Base-by-base conservation (phyloP, 2,888 invertebrate species). In the Azorinus chamasolen region DNA sequence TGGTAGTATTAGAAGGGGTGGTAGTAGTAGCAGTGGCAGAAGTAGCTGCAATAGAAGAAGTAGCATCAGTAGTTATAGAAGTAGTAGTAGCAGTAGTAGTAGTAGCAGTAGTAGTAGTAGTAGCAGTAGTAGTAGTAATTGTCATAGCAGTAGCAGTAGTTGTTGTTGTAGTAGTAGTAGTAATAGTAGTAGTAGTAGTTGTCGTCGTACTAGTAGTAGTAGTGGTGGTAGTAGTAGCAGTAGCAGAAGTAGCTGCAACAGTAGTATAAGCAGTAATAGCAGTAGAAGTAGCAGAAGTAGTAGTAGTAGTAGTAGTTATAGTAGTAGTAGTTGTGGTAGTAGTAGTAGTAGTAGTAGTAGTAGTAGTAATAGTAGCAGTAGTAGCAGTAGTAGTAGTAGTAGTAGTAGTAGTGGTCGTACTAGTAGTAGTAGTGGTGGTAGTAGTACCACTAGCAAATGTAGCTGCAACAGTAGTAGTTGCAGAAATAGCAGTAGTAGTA, bases 151-250 rank as follows among this genome's bases (percentile, higher is more conserved):
- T 59, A 27, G 43, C 8, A 57, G 39, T 39, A 53, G 22, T 1
- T 4, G 22, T n/a, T 20, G 39, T 5, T 20, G 12, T 37, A 57
- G 57, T 57, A 57, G 41, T 39, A 39, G 41, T 57, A 37, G 41
- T 57, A 18, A 39, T 55, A 55, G 55, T 32, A 55, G 55, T 32
- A 55, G 55, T 55, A 32, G 57, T 57, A 57, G 6, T 22, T 16
- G 53, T 53, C 22, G 53, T 53, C 2, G 53, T 53, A 53, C n/a
- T n/a, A n/a, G n/a, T n/a, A n/a, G n/a, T n/a, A n/a, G n/a, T n/a
- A n/a, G n/a, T n/a, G n/a, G n/a, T 57, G 6, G 57, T 57, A 57
- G 57, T 57, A 37, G 57, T 37, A 41, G 57, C 39, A 57, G 57
- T 37, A 57, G 2, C 16, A 37, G 39, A 2, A 39, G 57, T 57